Evolutionary conservation across 2,797 vertebrate genomes (phyloP), one percentile per base, ranked within the genome.

Genomic region (Varecia variegata): DNA sequence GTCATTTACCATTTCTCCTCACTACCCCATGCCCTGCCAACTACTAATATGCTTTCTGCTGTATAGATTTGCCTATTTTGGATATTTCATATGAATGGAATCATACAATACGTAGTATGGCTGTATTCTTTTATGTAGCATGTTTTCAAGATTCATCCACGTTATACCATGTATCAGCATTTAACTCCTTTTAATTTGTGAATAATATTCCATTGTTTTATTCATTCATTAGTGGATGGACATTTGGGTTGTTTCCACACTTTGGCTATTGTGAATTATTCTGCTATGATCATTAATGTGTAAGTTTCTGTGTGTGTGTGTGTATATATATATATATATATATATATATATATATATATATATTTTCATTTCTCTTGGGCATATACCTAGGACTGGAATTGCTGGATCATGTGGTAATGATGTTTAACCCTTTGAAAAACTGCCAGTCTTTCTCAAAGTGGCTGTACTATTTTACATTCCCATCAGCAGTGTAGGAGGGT

Each of bases 151-250:
- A 13, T 73, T 80, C 38, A 47, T 67, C 35, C 32, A 14, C 84
- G 1, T 71, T 77, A 2, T 77, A 27, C 9, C 27, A 5, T 50
- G 5, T 82, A 15, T 82, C 65, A 38, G 5, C 43, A 35, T 60
- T 47, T 83, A 56, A 80, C 17, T 74, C 5, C 43, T 92, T 95
- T 95, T 67, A 27, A 52, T 87, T 35, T 25, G 38, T 82, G 40
- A 92, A 86, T 88, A 77, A 52, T 81, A 76, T 80, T 89, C 7
- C 5, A 18, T 60, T 58, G 3, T 21, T 43, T 30, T 80, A 67
- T 62, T 88, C 43, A 77, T 93, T 73, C 38, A 71, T 76, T 83
- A 62, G 14, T 52, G 85, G 67, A 43, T 80, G 9, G 32, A 43
- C 21, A 60, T 84, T 84, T 88, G 9, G 12, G 1, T 84, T 60